Conservation (phyloP, 2,797 vertebrate species). For the Sebastes matsubarae region DNA sequence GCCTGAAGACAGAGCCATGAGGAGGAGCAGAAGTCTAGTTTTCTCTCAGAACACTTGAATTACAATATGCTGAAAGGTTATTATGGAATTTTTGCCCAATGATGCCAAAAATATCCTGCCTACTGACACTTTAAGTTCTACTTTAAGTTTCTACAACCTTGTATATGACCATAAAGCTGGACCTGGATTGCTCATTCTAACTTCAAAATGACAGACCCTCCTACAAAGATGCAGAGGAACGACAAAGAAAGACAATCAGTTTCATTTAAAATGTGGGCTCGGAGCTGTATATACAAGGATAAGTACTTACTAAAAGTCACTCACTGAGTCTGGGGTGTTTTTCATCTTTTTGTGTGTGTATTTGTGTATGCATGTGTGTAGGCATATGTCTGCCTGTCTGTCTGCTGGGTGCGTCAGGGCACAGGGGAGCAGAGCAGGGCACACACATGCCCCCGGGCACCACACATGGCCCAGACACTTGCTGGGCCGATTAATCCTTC, state of each 20-base stretch:
- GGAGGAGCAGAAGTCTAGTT: no score
- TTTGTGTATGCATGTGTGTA: not conserved
- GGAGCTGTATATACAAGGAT: not conserved
- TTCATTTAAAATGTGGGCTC: not conserved
- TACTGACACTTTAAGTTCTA: not conserved
- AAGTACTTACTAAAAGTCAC: not conserved
- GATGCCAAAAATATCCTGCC: no score
- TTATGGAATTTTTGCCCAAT: no score
- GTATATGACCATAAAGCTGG: not conserved
- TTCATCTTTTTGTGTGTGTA: not conserved
- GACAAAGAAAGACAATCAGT: not conserved
- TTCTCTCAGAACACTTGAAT: fast-evolving
- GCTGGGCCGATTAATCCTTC: conserved; percentile 81
- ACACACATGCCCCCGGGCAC: conserved; percentile 51
- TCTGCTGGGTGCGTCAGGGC: conserved; percentile 50
- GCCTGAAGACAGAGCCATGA: no score
- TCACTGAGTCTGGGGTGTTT: not conserved
- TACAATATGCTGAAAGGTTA: no score
- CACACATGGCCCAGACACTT: conserved; percentile 62
- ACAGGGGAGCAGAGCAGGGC: conserved; percentile 58
- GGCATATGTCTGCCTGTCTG: not conserved
- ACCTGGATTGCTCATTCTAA: not conserved
- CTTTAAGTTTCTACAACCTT: not conserved
- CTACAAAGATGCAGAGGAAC: not conserved
- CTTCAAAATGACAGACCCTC: not conserved